phyloP scores from a whole-genome alignment of 2,888 invertebrate genomes.

The Neelides folsomi region DNA sequence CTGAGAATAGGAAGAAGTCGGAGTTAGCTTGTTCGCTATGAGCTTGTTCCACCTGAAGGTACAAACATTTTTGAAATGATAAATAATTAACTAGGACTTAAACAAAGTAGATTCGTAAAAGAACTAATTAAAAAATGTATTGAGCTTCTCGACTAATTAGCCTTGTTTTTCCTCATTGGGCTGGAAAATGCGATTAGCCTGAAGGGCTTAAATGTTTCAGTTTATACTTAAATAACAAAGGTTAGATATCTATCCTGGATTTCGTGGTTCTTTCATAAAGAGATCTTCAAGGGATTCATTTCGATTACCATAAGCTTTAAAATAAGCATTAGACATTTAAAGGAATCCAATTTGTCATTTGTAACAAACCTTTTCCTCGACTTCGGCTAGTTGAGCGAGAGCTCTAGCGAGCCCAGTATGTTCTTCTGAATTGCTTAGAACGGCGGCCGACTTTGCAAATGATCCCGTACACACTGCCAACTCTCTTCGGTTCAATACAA shows the following conservation, averaged over 20 bases:
- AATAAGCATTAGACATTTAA: too few relatives aligned
- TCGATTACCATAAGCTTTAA: too few relatives aligned
- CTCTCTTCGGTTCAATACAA: conserved; percentile 75
- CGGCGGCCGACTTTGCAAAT: conserved; percentile 74
- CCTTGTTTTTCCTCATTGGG: too few relatives aligned
- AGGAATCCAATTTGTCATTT: background rate
- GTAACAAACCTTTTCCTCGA: conserved; percentile 55
- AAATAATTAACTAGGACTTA: background rate
- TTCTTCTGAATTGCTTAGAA: conserved; percentile 84
- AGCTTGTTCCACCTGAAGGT: conserved; percentile 60
- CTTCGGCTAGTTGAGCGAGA: conserved; percentile 76
- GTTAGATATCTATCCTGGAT: too few relatives aligned
- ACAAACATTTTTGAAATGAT: conserved; percentile 21
- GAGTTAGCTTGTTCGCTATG: conserved; percentile 86
- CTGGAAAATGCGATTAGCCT: too few relatives aligned
- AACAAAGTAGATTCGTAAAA: background rate
- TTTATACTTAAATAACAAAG: too few relatives aligned
- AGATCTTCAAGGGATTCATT: too few relatives aligned
- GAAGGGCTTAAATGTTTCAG: too few relatives aligned
- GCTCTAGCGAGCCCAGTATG: conserved; percentile 81
- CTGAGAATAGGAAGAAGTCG: conserved; percentile 86
- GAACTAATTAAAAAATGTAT: too few relatives aligned
- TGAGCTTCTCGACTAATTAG: too few relatives aligned
- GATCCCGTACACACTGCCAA: conserved; percentile 62
- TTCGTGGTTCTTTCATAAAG: too few relatives aligned